These are phyloP conservation scores for Squalus acanthias DNA, from an alignment of 2,797 vertebrate genomes.

Conservation along the genomic window DNA sequence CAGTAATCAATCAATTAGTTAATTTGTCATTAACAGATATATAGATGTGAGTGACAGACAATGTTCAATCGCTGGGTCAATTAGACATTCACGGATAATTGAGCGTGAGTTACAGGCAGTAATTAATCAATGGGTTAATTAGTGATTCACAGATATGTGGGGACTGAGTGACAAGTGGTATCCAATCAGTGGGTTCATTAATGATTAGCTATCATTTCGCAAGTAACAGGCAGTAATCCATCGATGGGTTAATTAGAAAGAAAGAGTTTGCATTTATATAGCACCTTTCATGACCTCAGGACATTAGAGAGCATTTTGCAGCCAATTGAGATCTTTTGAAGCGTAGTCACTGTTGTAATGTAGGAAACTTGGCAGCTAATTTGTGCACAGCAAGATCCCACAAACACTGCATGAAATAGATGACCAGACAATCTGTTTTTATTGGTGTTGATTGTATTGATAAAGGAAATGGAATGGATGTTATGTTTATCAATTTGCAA, in stretches of 20 bases:
- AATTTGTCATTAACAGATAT: neutral
- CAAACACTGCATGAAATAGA: neutral
- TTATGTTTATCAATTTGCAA: neutral
- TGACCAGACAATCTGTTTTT: neutral
- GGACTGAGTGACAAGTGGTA: neutral
- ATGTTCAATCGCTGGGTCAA: neutral
- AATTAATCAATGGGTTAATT: neutral
- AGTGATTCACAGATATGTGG: neutral
- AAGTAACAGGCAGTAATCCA: neutral
- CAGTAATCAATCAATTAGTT: neutral
- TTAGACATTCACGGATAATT: neutral
- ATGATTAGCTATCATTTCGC: neutral
- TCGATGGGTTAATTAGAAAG: neutral
- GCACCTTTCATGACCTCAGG: neutral
- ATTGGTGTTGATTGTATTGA: neutral
- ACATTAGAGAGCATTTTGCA: neutral
- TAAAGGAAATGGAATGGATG: neutral
- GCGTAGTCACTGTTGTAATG: neutral
- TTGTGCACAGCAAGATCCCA: neutral
- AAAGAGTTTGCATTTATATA: too few species aligned
- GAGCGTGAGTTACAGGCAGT: neutral
- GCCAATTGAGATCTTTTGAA: neutral
- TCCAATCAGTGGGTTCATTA: neutral
- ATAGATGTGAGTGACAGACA: neutral
- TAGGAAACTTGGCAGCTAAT: neutral